These are phyloP conservation scores for Isaurus tuberculatus DNA, from an alignment of 92 coral and sea anemone species.

Conservation along the genomic window DNA sequence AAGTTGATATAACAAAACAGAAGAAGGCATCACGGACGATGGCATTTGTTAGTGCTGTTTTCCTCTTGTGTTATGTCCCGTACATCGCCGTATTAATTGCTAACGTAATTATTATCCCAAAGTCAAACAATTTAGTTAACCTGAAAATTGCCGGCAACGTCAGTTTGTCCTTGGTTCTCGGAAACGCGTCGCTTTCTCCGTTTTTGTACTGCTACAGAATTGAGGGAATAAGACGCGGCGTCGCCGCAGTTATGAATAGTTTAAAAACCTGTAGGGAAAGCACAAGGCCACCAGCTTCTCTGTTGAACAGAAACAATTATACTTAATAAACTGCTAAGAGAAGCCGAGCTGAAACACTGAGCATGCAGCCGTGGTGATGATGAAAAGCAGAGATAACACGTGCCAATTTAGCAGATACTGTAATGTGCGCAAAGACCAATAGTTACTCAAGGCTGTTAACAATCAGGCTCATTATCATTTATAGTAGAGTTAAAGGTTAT, in stretches of 20 bases:
- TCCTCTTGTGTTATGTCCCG: constrained; percentile 33
- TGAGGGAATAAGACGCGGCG: constrained; percentile 7
- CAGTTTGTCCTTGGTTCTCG: constrained; percentile 32
- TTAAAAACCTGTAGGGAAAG: background rate
- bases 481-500: no score
- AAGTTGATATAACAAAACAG: constrained; percentile 21
- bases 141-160: constrained; percentile 42
- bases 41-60: constrained; percentile 39
- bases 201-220: constrained; percentile 35
- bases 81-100: constrained; percentile 27
- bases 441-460: no score
- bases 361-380: no score
- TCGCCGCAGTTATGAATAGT: background rate
- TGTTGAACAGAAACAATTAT: background rate
- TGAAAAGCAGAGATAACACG: no score
- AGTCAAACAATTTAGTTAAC: constrained; percentile 16
- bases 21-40: constrained; percentile 43
- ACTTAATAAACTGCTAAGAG: background rate
- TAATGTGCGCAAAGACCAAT: no score
- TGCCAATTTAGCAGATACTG: no score
- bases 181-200: constrained; percentile 34
- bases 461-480: no score
- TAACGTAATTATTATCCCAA: constrained; percentile 34
- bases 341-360: background rate
- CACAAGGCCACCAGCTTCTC: background rate